phyloP scores from a whole-genome alignment of 2,113 vertebrate species.

The Loxodonta africana region DNA sequence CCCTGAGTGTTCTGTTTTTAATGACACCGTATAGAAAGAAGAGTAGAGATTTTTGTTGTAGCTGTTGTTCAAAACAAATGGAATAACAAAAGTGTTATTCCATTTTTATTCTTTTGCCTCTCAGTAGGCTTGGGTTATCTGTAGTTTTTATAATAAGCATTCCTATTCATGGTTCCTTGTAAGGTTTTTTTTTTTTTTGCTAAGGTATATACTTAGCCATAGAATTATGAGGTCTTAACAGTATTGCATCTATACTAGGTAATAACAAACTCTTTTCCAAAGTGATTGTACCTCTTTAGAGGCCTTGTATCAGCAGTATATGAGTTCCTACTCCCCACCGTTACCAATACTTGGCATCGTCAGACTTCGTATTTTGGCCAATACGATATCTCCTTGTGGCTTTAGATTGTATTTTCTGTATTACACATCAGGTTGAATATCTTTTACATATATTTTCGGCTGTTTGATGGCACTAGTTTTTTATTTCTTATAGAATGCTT shows the following conservation, averaged over 20 bases:
- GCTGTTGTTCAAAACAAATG: neutral
- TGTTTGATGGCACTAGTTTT: neutral
- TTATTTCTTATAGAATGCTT: neutral
- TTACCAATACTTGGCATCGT: neutral
- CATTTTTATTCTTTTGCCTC: neutral
- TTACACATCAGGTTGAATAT: neutral
- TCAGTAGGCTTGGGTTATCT: neutral
- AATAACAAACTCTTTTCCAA: neutral
- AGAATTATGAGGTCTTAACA: neutral
- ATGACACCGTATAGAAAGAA: neutral
- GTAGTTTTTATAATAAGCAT: neutral
- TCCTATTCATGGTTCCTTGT: neutral
- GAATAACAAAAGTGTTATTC: neutral
- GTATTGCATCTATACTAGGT: neutral
- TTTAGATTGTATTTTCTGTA: constrained; percentile 9
- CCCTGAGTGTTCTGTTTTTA: no score
- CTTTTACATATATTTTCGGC: neutral
- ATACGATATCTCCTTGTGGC: neutral
- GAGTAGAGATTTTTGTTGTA: neutral
- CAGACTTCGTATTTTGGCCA: neutral
- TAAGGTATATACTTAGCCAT: neutral
- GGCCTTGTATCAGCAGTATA: neutral
- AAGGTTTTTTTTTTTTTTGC: neutral
- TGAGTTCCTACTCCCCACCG: neutral
- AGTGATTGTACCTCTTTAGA: neutral